phyloP scores from a whole-genome alignment of 2,888 invertebrate genomes.

The Octonoba sinensis region DNA sequence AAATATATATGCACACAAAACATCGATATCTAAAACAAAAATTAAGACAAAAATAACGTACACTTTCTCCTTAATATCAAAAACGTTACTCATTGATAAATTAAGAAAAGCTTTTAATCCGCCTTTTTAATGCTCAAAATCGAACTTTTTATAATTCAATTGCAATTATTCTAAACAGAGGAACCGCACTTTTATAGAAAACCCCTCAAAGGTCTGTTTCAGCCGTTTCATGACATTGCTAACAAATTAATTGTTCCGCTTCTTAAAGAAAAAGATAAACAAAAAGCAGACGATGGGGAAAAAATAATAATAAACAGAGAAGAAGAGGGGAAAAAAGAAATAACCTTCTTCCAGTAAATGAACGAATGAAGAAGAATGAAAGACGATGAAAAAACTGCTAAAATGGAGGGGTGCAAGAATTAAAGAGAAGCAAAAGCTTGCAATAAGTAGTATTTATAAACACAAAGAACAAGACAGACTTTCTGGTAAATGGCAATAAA shows the following conservation, averaged over 20 bases:
- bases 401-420: constrained; percentile 61
- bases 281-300: constrained; percentile 26
- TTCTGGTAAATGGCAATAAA: constrained; percentile 63
- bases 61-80: no score
- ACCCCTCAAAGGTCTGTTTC: constrained; percentile 37
- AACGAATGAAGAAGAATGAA: constrained; percentile 34
- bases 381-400: constrained; percentile 42
- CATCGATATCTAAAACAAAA: no score
- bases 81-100: no score
- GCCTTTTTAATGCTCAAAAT: no score
- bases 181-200: constrained; percentile 1
- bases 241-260: constrained; percentile 64
- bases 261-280: constrained; percentile 35
- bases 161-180: no score
- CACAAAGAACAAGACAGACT: constrained; percentile 63
- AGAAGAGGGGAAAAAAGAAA: constrained; percentile 17
- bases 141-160: no score
- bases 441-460: constrained; percentile 63
- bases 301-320: constrained; percentile 5
- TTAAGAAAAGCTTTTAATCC: no score
- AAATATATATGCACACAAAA: no score
- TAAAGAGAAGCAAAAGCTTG: constrained; percentile 56
- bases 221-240: constrained; percentile 54
- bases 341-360: constrained; percentile 42
- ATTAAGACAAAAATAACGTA: no score